Evolutionary conservation across 2,113 vertebrate species (phyloP).

Genomic region (Dendrocopos noguchii): DNA sequence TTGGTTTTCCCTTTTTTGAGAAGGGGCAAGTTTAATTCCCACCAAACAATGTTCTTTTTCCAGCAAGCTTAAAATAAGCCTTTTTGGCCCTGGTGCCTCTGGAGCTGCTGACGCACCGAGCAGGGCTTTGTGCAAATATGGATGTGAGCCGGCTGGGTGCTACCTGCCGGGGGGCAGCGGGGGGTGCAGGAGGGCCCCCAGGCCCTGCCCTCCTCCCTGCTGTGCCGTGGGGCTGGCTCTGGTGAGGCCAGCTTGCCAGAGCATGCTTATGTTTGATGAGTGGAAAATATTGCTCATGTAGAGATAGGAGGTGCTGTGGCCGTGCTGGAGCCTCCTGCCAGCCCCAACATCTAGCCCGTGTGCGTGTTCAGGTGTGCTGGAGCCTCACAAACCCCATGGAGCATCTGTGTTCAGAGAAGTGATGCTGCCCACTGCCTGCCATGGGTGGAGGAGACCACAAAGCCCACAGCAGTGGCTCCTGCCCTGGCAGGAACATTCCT

Average conservation of each 20-base stretch:
- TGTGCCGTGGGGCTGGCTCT: rapidly evolving
- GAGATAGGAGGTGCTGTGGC: not conserved
- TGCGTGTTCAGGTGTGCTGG: not conserved
- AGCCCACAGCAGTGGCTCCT: rapidly evolving
- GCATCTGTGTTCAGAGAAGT: rapidly evolving
- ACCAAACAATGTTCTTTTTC: conserved; percentile 78
- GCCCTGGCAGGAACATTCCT: not conserved
- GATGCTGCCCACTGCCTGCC: rapidly evolving
- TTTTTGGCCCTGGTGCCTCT: conserved; percentile 67
- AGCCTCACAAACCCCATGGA: rapidly evolving
- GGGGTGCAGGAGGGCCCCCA: not conserved
- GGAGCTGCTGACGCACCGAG: conserved; percentile 22
- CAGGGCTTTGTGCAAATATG: conserved; percentile 84
- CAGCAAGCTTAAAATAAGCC: conserved; percentile 83
- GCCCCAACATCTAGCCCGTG: not conserved
- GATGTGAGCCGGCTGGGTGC: conserved; percentile 55
- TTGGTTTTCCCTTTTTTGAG: conserved; percentile 81
- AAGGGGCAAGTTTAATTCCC: conserved; percentile 74
- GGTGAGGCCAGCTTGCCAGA: not conserved
- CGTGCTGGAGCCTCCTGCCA: rapidly evolving
- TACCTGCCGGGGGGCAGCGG: conserved; percentile 32
- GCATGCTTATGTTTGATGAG: not conserved
- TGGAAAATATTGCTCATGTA: not conserved
- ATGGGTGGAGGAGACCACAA: rapidly evolving
- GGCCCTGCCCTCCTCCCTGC: not conserved